phyloP scores from a whole-genome alignment of 1,140 invertebrate genomes.

The Asobara japonica region DNA sequence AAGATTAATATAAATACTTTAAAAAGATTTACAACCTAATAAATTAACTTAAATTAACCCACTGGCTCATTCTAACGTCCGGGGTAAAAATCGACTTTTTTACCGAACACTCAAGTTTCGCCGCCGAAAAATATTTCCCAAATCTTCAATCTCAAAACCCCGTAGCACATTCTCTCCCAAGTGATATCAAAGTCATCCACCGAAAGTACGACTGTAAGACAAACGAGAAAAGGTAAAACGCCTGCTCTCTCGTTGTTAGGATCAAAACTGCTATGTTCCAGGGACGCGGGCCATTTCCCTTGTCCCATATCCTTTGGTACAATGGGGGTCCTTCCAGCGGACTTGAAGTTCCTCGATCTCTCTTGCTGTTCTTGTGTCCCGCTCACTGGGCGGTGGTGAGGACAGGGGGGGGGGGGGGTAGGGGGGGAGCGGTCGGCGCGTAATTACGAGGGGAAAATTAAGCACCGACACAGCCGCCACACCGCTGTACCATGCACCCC shows the following conservation, averaged over 20 bases:
- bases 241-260: slow-evolving; percentile 6
- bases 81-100: neutral
- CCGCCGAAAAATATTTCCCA: neutral
- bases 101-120: neutral
- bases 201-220: slow-evolving; percentile 5
- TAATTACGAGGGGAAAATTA: slow-evolving; percentile 66
- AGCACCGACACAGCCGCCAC: slow-evolving; percentile 63
- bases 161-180: neutral
- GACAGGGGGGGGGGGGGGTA: too few relatives aligned
- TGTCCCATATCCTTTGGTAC: slow-evolving; percentile 30
- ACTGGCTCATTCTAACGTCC: too few relatives aligned
- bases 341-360: slow-evolving; percentile 10
- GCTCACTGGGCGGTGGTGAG: too few relatives aligned
- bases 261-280: slow-evolving; percentile 10
- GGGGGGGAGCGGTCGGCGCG: slow-evolving; percentile 44
- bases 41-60: too few relatives aligned
- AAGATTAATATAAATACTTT: too few relatives aligned
- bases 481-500: slow-evolving; percentile 37
- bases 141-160: neutral
- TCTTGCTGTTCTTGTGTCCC: neutral
- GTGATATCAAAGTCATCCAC: slow-evolving; percentile 6
- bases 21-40: too few relatives aligned
- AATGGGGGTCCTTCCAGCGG: slow-evolving; percentile 17
- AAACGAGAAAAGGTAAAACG: slow-evolving; percentile 15
- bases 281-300: slow-evolving; percentile 21